Conservation (phyloP, 2,888 invertebrate species). For the Dasypolia templi region DNA sequence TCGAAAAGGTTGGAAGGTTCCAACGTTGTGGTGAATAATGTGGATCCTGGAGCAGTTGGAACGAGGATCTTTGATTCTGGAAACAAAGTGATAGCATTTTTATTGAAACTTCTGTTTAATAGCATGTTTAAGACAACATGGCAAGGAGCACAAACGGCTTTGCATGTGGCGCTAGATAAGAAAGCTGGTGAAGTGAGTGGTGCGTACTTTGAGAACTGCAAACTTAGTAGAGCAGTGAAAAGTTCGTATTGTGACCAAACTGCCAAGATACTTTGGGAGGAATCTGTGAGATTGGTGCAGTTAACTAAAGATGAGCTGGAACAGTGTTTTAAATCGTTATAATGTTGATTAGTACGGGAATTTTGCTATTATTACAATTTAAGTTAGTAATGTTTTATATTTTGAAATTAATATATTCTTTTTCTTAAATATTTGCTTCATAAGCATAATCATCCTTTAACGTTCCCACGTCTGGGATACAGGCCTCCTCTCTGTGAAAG, state of each 20-base stretch:
- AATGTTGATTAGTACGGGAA: not conserved
- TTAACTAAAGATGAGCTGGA: conserved; percentile 91
- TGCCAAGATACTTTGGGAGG: conserved; percentile 94
- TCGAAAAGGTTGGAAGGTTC: conserved; percentile 91
- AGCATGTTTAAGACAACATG: conserved; percentile 92
- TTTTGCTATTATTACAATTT: not conserved
- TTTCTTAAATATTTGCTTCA: not conserved
- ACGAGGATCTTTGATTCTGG: conserved; percentile 92
- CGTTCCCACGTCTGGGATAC: no score
- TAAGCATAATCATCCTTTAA: no score
- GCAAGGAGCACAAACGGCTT: conserved; percentile 94
- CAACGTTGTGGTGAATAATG: conserved; percentile 93
- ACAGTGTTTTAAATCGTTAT: conserved; percentile 74
- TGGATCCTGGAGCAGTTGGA: conserved; percentile 96
- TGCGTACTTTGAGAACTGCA: conserved; percentile 93
- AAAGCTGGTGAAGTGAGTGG: conserved; percentile 91
- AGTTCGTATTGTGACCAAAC: conserved; percentile 91
- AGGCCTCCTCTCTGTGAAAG: no score
- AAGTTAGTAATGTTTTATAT: not conserved
- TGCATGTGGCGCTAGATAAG: conserved; percentile 90
- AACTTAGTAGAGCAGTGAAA: conserved; percentile 87
- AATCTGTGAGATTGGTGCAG: conserved; percentile 92
- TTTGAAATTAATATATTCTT: not conserved
- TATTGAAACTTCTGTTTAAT: conserved; percentile 88
- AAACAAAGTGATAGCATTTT: conserved; percentile 83